Evolutionary conservation across 2,113 vertebrate species (phyloP).

Genomic region (Lonchura striata): DNA sequence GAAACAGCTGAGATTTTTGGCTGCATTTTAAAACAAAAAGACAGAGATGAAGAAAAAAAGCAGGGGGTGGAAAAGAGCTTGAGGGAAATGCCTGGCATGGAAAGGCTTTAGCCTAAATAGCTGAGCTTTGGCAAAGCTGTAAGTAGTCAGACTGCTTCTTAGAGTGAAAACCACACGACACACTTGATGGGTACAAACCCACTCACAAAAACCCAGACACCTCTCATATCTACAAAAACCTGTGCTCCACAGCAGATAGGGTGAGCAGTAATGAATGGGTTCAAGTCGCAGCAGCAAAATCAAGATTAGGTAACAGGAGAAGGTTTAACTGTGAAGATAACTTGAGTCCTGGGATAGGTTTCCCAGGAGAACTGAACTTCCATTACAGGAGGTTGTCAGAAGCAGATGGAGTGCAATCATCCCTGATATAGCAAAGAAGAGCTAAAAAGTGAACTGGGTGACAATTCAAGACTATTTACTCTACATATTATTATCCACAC

Average conservation of each 20-base stretch:
- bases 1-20: conserved; percentile 61
- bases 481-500: not conserved
- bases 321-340: not conserved
- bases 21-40: conserved; percentile 55
- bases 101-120: conserved; percentile 43
- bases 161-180: conserved; percentile 7
- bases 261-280: conserved; percentile 14
- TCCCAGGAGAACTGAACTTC: conserved; percentile 6
- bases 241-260: not conserved
- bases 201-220: not conserved
- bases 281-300: not conserved
- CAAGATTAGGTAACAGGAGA: conserved; percentile 10
- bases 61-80: conserved; percentile 48
- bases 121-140: conserved; percentile 34
- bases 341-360: not conserved
- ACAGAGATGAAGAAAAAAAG: not conserved
- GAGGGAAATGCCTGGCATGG: conserved; percentile 38
- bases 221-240: not conserved
- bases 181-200: not conserved
- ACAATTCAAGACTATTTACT: not conserved
- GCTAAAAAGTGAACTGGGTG: not conserved
- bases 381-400: not conserved
- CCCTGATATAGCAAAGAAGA: not conserved
- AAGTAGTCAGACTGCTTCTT: conserved; percentile 48
- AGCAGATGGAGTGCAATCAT: not conserved